A percentile compares a stretch with the other conserved stretches of the same genome.
phyloP scores from a whole-genome alignment of 23 tunicate species.

The Ascidia mentula region DNA sequence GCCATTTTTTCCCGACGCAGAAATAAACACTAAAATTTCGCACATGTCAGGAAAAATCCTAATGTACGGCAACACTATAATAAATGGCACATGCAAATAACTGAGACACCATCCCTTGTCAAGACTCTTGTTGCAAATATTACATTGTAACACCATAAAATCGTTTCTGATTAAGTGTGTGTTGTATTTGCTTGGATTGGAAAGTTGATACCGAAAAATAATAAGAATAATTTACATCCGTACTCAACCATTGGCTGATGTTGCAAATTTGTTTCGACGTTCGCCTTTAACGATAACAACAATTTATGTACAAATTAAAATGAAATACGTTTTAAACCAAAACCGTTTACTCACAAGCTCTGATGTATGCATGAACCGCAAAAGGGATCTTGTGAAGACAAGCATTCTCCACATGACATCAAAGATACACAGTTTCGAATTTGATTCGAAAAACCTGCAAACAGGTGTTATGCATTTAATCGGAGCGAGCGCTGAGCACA shows the following conservation, averaged over 20 bases:
- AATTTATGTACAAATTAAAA: too few species aligned
- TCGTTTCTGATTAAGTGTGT: not conserved
- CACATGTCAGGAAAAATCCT: too few species aligned
- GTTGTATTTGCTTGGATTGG: not conserved
- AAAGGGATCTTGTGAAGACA: conserved; percentile 56
- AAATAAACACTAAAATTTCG: too few species aligned
- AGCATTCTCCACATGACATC: conserved; percentile 28
- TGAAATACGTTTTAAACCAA: too few species aligned
- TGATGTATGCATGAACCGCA: conserved; percentile 76
- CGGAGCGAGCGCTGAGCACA: not conserved
- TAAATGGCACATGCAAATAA: not conserved
- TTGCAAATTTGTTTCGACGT: not conserved
- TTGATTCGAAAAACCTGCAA: conserved; percentile 29
- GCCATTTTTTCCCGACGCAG: too few species aligned
- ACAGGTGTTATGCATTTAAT: not conserved
- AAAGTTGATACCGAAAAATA: not conserved
- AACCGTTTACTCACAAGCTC: conserved; percentile 66
- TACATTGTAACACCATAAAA: too few species aligned
- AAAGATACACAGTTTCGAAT: conserved; percentile 43
- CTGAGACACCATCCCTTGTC: too few species aligned
- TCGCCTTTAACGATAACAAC: not conserved
- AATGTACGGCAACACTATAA: not conserved
- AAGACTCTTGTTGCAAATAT: too few species aligned
- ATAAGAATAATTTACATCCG: not conserved
- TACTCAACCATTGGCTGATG: not conserved